Evolutionary conservation across 2,797 vertebrate species (phyloP).

Genomic region (Ispidina picta): DNA sequence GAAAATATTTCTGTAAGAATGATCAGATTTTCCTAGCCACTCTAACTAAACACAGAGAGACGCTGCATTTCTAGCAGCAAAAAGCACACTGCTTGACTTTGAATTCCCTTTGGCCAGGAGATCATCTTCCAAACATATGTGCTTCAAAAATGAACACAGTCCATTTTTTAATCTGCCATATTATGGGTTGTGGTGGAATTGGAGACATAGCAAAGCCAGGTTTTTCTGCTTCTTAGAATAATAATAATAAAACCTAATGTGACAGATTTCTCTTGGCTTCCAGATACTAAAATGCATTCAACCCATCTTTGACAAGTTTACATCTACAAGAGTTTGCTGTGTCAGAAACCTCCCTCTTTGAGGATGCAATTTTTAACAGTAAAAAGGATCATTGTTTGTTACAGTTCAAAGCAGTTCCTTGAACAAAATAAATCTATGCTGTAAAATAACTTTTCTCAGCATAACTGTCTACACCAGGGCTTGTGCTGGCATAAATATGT

Average conservation of each 20-base stretch:
- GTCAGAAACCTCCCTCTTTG: background rate
- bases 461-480: background rate
- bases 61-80: conserved; percentile 4
- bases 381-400: background rate
- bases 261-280: background rate
- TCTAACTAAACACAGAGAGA: conserved; percentile 9
- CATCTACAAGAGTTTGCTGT: background rate
- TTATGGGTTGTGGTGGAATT: background rate
- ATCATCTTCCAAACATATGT: background rate
- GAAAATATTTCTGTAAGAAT: conserved; percentile 66
- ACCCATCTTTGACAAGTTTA: background rate
- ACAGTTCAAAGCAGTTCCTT: background rate
- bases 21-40: conserved; percentile 4
- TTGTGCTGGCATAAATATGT: background rate
- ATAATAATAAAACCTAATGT: background rate
- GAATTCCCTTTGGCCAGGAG: background rate
- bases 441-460: conserved; percentile 7
- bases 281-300: background rate
- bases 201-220: background rate
- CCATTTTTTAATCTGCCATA: background rate
- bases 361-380: background rate
- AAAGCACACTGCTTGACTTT: background rate
- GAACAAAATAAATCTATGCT: background rate
- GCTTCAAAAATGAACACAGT: background rate
- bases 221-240: background rate